Evolutionary conservation across 2,797 vertebrate genomes (phyloP).

Genomic region (Discoglossus pictus): DNA sequence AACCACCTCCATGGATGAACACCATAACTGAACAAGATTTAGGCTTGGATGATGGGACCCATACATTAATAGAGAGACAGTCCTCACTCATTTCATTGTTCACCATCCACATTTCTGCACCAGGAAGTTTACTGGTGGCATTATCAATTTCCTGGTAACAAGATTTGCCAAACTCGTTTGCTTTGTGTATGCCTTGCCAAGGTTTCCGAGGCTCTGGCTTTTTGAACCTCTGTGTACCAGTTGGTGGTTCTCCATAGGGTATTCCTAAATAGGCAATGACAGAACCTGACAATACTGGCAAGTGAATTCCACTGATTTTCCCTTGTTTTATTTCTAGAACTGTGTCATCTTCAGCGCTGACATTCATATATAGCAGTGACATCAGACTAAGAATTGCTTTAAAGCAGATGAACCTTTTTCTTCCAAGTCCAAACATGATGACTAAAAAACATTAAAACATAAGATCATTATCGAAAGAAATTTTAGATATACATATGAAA

Average conservation of each 20-base stretch:
- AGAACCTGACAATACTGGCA: constrained; percentile 54
- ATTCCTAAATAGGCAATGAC: constrained; percentile 73
- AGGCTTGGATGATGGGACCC: constrained; percentile 65
- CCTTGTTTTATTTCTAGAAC: constrained; percentile 64
- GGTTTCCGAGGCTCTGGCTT: constrained; percentile 60
- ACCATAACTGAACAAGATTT: constrained; percentile 65
- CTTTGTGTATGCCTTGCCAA: constrained; percentile 63
- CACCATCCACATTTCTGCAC: constrained; percentile 68
- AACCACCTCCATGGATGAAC: constrained; percentile 79
- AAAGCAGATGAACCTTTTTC: neutral
- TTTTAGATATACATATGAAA: no score
- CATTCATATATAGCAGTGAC: neutral
- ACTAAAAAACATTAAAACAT: constrained; percentile 7
- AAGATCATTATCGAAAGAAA: no score
- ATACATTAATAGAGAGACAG: constrained; percentile 77
- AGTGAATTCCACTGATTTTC: constrained; percentile 60
- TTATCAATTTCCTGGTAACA: constrained; percentile 63
- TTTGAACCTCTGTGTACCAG: constrained; percentile 65
- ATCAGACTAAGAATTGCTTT: neutral
- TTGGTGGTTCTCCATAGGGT: constrained; percentile 71
- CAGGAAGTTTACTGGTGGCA: constrained; percentile 51
- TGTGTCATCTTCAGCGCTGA: constrained; percentile 54
- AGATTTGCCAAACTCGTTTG: constrained; percentile 60
- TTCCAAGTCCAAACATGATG: neutral
- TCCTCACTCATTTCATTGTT: constrained; percentile 72